These are phyloP conservation scores for Thecophora atra DNA, from an alignment of 2,888 invertebrate species.

Conservation along the genomic window DNA sequence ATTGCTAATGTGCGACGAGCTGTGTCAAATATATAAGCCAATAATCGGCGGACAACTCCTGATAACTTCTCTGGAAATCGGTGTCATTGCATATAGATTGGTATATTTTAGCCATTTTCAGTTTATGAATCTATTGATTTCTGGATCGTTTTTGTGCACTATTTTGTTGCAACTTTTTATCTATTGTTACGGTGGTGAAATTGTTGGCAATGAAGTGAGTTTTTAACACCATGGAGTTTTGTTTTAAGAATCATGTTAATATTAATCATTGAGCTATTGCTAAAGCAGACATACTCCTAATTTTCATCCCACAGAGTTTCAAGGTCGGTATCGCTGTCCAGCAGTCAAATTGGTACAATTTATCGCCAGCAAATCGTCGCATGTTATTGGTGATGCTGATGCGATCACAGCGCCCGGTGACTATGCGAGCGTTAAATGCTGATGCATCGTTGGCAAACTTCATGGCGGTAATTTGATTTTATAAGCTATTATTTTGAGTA, in stretches of 20 bases:
- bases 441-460: constrained; percentile 62
- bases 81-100: constrained; percentile 63
- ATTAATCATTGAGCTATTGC: neutral
- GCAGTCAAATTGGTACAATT: constrained; percentile 56
- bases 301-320: constrained; percentile 51
- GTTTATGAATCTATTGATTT: constrained; percentile 51
- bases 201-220: constrained; percentile 57
- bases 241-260: too few species aligned
- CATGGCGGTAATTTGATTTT: constrained; percentile 50
- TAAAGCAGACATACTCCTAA: neutral
- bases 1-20: constrained; percentile 49
- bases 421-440: constrained; percentile 60
- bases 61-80: constrained; percentile 61
- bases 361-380: constrained; percentile 53
- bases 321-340: constrained; percentile 56
- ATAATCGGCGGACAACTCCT: constrained; percentile 62
- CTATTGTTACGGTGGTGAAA: constrained; percentile 63
- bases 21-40: constrained; percentile 55
- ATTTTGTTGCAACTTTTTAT: constrained; percentile 61
- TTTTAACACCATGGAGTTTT: too few species aligned
- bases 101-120: constrained; percentile 54
- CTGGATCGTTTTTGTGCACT: constrained; percentile 55
- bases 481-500: neutral
- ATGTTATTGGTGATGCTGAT: constrained; percentile 53
- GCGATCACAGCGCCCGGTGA: constrained; percentile 56